phyloP scores from a whole-genome alignment of 2,113 vertebrate species.

The Phoenicopterus ruber region DNA sequence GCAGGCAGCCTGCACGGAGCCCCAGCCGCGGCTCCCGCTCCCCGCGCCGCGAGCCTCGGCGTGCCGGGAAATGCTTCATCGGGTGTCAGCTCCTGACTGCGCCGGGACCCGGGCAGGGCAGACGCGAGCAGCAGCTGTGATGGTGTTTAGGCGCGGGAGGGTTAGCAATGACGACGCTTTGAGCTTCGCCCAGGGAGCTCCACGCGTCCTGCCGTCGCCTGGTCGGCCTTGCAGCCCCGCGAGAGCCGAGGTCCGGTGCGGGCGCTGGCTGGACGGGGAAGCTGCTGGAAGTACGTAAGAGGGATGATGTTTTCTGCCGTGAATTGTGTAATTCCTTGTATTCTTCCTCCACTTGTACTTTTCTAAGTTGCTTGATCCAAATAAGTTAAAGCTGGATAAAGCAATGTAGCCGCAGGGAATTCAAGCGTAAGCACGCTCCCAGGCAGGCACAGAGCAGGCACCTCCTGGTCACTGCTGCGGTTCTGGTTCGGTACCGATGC shows the following conservation, averaged over 20 bases:
- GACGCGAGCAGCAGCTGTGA: neutral
- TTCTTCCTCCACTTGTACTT: neutral
- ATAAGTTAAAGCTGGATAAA: accelerated
- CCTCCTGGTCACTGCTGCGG: accelerated
- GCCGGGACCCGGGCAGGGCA: neutral
- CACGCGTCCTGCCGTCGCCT: accelerated
- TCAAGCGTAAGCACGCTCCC: accelerated
- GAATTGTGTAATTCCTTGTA: neutral
- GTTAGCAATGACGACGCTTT: accelerated
- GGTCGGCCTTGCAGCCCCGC: neutral
- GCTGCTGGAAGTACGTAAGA: neutral
- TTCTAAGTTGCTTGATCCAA: neutral
- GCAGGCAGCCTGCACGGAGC: neutral
- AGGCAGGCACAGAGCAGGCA: accelerated
- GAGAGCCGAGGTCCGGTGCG: neutral
- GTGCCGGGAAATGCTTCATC: accelerated
- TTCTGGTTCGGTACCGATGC: accelerated
- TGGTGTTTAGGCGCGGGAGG: neutral
- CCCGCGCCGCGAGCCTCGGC: neutral
- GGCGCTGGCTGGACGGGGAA: neutral
- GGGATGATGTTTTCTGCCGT: neutral
- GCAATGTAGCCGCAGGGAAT: accelerated
- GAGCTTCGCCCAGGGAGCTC: neutral
- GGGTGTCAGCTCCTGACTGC: neutral
- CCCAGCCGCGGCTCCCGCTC: neutral